Evolutionary conservation across 2,888 invertebrate species (phyloP), one percentile per base, ranked within the genome.

Genomic region (Meta bourneti): DNA sequence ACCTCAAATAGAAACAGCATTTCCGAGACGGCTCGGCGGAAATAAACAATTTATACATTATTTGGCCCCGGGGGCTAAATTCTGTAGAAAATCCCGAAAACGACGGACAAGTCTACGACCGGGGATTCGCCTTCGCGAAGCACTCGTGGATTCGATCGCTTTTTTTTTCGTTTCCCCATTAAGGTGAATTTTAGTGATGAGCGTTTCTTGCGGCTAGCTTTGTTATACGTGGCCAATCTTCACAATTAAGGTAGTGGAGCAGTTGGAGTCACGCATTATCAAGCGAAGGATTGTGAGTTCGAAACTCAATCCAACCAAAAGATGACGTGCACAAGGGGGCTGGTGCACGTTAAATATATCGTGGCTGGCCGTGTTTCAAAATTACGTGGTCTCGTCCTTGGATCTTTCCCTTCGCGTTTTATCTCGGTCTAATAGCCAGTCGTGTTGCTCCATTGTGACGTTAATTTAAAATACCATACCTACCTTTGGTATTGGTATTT

Each of bases 31-130:
- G 34, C 75, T 61, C 61, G 51, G 72, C 61, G 48, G 74, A 84
- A 82, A 74, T 84, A 84, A 84, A 84, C 84, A 84, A 84, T 84
- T 84, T 84, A 84, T 84, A 84, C 54, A n/a, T 74, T 74, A 84
- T 75, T 84, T 74, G 54, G 6, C 84, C 84, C 74, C n/a, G 84
- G 75, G 84, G 7, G 54, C 34, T 74, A 34, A 34, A 7, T 34
- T 54, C 75, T 16, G 34, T 52, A 84, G 52, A 34, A 75, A 75
- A 52, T 61, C 61, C 61, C 13, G 16, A 61, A 61, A 61, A 61
- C 61, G 16, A 4, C 61, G 61, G 61, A 61, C 61, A 61, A 61
- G 61, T 61, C 61, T 61, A 61, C 13, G 61, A 61, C 61, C 13
- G 61, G 61, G 61, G 8, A 61, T 61, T 61, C 61, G 11, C 13